Evolutionary conservation across 2,888 invertebrate genomes (phyloP).

Genomic region (Meteorus colon): DNA sequence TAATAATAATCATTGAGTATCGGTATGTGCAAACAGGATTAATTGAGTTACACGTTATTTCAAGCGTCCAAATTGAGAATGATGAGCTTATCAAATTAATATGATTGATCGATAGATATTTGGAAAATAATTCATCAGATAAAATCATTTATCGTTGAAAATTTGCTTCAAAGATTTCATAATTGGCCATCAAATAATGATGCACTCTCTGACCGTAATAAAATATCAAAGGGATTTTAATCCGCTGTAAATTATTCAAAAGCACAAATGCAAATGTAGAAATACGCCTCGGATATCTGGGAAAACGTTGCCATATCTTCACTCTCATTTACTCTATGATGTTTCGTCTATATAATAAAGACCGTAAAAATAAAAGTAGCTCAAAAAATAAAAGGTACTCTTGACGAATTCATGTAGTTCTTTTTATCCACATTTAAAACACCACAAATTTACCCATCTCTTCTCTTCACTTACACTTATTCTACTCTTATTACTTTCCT

Average conservation of each 20-base stretch:
- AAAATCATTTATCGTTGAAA: background rate
- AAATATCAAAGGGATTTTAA: background rate
- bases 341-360: background rate
- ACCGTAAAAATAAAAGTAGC: background rate
- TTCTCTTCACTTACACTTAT: conserved; percentile 24
- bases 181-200: background rate
- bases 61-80: background rate
- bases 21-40: background rate
- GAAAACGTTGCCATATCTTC: background rate
- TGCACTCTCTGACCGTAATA: background rate
- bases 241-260: background rate
- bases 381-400: background rate
- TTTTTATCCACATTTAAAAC: background rate
- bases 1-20: background rate
- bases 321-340: background rate
- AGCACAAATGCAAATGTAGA: background rate
- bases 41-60: background rate
- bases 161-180: no score
- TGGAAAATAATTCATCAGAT: background rate
- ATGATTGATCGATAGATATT: background rate
- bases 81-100: background rate
- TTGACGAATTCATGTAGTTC: background rate
- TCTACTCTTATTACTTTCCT: conserved; percentile 14
- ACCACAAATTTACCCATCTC: conserved; percentile 26
- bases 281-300: background rate